These are phyloP conservation scores for Drosophila watanabei DNA, from an alignment of 1,140 invertebrate species.

Conservation along the genomic window DNA sequence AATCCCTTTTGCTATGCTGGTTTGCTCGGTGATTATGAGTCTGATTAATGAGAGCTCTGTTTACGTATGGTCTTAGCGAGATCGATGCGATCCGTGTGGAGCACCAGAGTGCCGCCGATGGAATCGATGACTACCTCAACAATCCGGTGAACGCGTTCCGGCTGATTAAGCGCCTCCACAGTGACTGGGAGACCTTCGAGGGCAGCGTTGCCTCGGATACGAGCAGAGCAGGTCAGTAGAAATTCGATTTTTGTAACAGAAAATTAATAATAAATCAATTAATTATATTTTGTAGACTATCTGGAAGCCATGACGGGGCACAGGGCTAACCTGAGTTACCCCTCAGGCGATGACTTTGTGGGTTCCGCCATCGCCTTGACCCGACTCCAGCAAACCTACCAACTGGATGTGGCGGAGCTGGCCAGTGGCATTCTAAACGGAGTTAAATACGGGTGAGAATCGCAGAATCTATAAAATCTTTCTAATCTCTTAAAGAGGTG, in stretches of 20 bases:
- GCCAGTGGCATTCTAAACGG: conserved; percentile 95
- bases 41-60: conserved; percentile 46
- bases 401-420: conserved; percentile 94
- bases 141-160: conserved; percentile 99
- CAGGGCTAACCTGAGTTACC: conserved; percentile 91
- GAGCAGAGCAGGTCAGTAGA: conserved; percentile 50
- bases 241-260: background rate
- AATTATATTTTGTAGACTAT: conserved; percentile 87
- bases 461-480: conserved; percentile 1
- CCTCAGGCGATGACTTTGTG: conserved; percentile 94
- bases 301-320: conserved; percentile 90
- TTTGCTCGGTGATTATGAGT: conserved; percentile 40
- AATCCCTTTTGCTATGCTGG: conserved; percentile 27
- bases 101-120: conserved; percentile 91
- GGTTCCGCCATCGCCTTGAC: conserved; percentile 97
- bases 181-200: conserved; percentile 92
- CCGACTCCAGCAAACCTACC: conserved; percentile 98
- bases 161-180: conserved; percentile 96
- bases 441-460: conserved; percentile 91
- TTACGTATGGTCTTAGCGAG: conserved; percentile 86
- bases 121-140: conserved; percentile 93
- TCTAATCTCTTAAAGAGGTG: conserved; percentile 4
- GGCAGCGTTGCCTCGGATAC: conserved; percentile 49
- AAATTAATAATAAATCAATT: background rate
- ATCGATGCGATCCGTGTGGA: conserved; percentile 90